A percentile compares a stretch with the other conserved stretches of the same genome.
These are phyloP conservation scores for Hesperophylax magnus DNA, from an alignment of 1,140 invertebrate genomes.

Conservation along the genomic window DNA sequence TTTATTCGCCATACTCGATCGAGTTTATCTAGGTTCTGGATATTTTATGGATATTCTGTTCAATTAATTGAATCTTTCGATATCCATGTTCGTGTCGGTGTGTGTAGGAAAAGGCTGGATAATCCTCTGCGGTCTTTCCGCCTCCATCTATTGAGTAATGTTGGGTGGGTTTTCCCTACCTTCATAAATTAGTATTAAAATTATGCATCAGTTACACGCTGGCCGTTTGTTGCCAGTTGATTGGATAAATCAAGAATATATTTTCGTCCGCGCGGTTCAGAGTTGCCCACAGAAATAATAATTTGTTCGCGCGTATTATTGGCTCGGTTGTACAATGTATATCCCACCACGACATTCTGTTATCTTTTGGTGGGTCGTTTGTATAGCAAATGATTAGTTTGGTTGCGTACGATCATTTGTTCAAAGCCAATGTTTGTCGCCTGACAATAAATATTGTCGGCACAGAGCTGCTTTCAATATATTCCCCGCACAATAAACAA, in stretches of 20 bases:
- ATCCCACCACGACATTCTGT: conserved; percentile 40
- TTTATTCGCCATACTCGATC: not conserved
- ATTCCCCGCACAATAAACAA: too few species aligned
- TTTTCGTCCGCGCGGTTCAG: conserved; percentile 14
- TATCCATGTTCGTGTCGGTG: not conserved
- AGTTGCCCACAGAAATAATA: conserved; percentile 3
- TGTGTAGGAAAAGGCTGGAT: not conserved
- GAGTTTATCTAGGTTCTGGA: not conserved
- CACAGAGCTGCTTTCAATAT: too few species aligned
- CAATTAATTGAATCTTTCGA: conserved; percentile 26
- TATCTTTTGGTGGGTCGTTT: conserved; percentile 40
- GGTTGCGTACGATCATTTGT: conserved; percentile 4
- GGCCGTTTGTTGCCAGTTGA: conserved; percentile 39
- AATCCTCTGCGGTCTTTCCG: conserved; percentile 32
- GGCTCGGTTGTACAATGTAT: conserved; percentile 21
- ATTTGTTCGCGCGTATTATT: conserved; percentile 52
- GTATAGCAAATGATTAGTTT: not conserved
- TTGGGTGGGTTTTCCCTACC: conserved; percentile 9
- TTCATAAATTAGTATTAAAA: conserved; percentile 55
- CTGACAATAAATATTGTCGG: too few species aligned
- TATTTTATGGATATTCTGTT: conserved; percentile 15
- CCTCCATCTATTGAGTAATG: conserved; percentile 41
- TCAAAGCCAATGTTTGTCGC: not conserved
- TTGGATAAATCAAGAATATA: conserved; percentile 44
- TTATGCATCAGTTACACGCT: conserved; percentile 46